Evolutionary conservation across 2,888 invertebrate species (phyloP), one percentile per base, ranked within the genome.

Genomic region (Meliscaeva auricollis): DNA sequence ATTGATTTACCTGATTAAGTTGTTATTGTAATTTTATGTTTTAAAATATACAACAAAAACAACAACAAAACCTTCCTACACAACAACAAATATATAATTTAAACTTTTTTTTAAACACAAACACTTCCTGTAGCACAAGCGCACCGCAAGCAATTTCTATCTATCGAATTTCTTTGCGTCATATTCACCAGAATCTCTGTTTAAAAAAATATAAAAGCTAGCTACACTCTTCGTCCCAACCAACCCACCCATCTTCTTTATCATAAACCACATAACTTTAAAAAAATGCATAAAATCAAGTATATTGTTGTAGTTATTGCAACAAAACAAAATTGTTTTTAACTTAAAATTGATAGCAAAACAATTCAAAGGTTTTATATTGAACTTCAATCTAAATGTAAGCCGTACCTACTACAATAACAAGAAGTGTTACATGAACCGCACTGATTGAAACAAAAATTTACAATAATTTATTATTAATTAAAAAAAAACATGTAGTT

Each of bases 1-100:
- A 97, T 98, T 92, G 97, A 98, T 91, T 95, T 97, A 94, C 98
- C 98, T 44, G 98, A 98, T 94, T 97, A 95, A 96, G 17, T 64
- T n/a, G 9, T 17, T 46, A 87, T 54, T n/a, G 1, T 75, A 75
- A 15, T 56, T 66, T 1, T 8, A 38, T 22, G 15, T 22, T 44
- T n/a, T 2, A 41, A 50, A 35, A 15, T 13, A 44, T 11, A 52
- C 32, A 56, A 56, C 30, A 26, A n/a, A 54, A 15, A 3, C 15
- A 35, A 56, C 17, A 35, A 15, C 5, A 15, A 41, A 41, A 46
- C n/a, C 2, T 58, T 58, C 44, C 26, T 26, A 62, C 30, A 54
- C 7, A 46, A 41, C 2, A 38, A 38, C 0, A 38, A 38, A 38
- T n/a, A 38, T 38, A 9, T 26, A 56, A 35, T 20, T 3, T 9